phyloP scores from a whole-genome alignment of 2,113 vertebrate species.

The Sphaerodactylus townsendi region DNA sequence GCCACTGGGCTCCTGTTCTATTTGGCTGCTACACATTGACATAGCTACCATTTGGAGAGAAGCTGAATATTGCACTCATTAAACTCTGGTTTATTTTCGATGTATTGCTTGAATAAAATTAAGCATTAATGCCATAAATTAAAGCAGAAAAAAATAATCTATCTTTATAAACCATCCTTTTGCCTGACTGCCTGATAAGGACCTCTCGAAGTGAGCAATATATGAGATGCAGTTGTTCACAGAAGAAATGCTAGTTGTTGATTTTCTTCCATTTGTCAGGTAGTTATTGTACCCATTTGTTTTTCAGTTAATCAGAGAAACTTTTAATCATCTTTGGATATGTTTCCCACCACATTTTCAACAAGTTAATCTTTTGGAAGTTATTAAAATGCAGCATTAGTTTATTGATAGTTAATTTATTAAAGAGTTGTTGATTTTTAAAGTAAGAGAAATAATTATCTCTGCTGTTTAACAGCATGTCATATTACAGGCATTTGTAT shows the following conservation, averaged over 20 bases:
- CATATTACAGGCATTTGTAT: not conserved
- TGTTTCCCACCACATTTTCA: slow-evolving; percentile 54
- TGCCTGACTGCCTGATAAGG: not conserved
- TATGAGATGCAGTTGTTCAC: not conserved
- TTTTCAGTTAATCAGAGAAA: slow-evolving; percentile 55
- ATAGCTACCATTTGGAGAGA: not conserved
- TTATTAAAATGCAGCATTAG: not conserved
- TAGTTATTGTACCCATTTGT: slow-evolving; percentile 44
- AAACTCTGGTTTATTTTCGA: not conserved
- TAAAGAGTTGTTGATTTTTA: not conserved
- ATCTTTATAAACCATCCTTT: slow-evolving; percentile 3
- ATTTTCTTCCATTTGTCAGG: slow-evolving; percentile 48
- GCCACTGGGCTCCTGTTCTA: too few species aligned
- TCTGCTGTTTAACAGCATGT: not conserved
- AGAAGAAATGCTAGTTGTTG: slow-evolving; percentile 22
- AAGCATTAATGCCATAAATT: not conserved
- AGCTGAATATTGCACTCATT: not conserved
- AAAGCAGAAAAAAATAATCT: not conserved
- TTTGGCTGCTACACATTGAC: too few species aligned
- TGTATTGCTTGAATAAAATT: not conserved
- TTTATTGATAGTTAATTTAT: slow-evolving; percentile 2
- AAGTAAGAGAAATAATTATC: not conserved
- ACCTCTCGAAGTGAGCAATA: slow-evolving; percentile 1
- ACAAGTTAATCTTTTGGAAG: slow-evolving; percentile 46
- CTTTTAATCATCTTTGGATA: slow-evolving; percentile 56